Percentiles rank a stretch among this genome's conserved stretches.
Conservation (phyloP, 2,113 vertebrate genomes). For the Platysternon megacephalum region DNA sequence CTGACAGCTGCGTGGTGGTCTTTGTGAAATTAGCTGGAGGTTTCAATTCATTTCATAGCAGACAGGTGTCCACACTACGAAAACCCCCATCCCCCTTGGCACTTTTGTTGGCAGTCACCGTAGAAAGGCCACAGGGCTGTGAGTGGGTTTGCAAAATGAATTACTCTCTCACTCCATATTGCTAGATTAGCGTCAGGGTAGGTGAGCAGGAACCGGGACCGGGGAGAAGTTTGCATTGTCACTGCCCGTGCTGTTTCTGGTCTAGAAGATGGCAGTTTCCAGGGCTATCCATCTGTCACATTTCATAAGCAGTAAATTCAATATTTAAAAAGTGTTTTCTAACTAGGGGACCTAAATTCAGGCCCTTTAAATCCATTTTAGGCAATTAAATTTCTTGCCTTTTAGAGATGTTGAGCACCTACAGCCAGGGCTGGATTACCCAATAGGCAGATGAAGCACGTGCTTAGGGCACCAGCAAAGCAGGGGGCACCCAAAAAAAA, state of each 20-base stretch:
- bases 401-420: neutral
- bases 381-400: neutral
- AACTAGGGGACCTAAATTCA: neutral
- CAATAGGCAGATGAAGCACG: no score
- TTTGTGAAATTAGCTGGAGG: neutral
- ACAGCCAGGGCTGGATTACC: no score
- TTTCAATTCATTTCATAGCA: neutral
- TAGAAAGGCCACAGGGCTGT: neutral
- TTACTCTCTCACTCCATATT: accelerated
- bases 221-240: neutral
- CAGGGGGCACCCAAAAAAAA: no score
- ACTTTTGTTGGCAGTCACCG: neutral
- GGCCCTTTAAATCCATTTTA: neutral
- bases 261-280: neutral
- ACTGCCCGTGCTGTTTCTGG: accelerated
- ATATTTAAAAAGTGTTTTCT: neutral
- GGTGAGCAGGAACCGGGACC: neutral
- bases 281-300: neutral
- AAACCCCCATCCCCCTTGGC: accelerated
- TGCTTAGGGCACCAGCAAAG: no score
- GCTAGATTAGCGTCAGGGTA: neutral
- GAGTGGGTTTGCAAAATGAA: neutral
- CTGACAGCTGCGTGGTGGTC: neutral
- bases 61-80: neutral
- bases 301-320: neutral